Base-by-base conservation (phyloP, 2,888 invertebrate genomes). In the Andrena dorsata region DNA sequence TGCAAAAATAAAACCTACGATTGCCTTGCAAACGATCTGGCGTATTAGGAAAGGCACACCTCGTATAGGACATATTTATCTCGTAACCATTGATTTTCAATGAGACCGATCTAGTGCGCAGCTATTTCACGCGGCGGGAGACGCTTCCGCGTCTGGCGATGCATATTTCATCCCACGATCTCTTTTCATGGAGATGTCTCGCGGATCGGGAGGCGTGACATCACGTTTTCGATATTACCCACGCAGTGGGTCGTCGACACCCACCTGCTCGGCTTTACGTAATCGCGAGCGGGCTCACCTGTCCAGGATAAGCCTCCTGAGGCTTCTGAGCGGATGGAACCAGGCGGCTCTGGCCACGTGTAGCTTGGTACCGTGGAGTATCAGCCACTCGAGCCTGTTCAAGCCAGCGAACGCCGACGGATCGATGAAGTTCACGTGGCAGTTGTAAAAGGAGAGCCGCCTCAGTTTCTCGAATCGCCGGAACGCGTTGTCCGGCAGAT, bases 401-500 rank as follows among this genome's bases (percentile, higher is more conserved):
- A 91, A 56, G 1, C 91, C 91, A 1, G 89, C 86, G 80, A 92
- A 92, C 0, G 90, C 91, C 20, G 85, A 75, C 1, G 80, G 71
- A 16, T 80, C 78, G 30, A 92, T 83, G 3, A 76, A 66, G n/a
- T 79, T 81, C 10, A 91, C 60, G 53, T 90, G 88, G 41, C 92
- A 91, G 79, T 92, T 91, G 83, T 90, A 92, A 53, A 92, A 92
- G 2, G 91, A 88, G 20, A 92, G 71, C 28, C 86, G 84, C 0
- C 83, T 76, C 6, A 92, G 82, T 64, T 88, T 76, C 3, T 28
- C 63, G 69, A 92, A 92, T 49, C 88, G 85, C 0, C 56, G 68
- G 51, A 92, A 92, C 28, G 88, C 90, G 60, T 88, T 87, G 16
- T 86, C 51, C 0, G 89, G 88, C 10, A 92, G 88, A 10, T 66